Percentiles rank a stretch among this genome's conserved stretches.
Conservation (phyloP, 2,113 vertebrate genomes). For the Datnioides undecimradiatus region DNA sequence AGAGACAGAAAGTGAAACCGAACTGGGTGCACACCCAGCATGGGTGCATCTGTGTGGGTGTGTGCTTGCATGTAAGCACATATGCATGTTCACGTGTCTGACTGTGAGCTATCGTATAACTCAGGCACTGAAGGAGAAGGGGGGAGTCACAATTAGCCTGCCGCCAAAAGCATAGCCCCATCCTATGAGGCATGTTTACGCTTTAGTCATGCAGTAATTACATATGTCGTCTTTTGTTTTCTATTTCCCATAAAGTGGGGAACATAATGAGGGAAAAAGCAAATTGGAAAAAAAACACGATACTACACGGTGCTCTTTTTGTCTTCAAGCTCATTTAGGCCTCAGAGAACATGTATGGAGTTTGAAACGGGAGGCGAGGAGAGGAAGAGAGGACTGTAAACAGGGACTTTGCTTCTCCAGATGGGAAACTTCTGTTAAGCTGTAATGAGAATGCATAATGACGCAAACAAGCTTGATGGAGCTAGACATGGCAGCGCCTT, state of each 20-base stretch:
- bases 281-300: constrained; percentile 37
- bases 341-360: constrained; percentile 53
- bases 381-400: constrained; percentile 65
- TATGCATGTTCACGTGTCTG: constrained; percentile 67
- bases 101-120: constrained; percentile 72
- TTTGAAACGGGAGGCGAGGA: constrained; percentile 68
- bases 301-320: constrained; percentile 61
- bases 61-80: constrained; percentile 50
- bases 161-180: constrained; percentile 71
- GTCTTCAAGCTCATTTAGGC: constrained; percentile 77
- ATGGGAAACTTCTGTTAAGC: constrained; percentile 77
- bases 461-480: constrained; percentile 73
- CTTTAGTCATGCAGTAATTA: constrained; percentile 80
- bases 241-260: constrained; percentile 68
- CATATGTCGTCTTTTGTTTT: constrained; percentile 83
- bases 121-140: constrained; percentile 71
- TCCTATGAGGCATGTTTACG: constrained; percentile 73
- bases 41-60: constrained; percentile 49
- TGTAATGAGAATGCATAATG: constrained; percentile 76
- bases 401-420: constrained; percentile 68
- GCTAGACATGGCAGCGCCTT: constrained; percentile 57
- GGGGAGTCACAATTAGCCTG: constrained; percentile 74
- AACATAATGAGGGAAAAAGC: constrained; percentile 72
- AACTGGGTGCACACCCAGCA: constrained; percentile 31
- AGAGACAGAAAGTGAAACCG: constrained; percentile 53